These are phyloP conservation scores for Protonibea diacanthus DNA, from an alignment of 2,797 vertebrate genomes.

Conservation along the genomic window DNA sequence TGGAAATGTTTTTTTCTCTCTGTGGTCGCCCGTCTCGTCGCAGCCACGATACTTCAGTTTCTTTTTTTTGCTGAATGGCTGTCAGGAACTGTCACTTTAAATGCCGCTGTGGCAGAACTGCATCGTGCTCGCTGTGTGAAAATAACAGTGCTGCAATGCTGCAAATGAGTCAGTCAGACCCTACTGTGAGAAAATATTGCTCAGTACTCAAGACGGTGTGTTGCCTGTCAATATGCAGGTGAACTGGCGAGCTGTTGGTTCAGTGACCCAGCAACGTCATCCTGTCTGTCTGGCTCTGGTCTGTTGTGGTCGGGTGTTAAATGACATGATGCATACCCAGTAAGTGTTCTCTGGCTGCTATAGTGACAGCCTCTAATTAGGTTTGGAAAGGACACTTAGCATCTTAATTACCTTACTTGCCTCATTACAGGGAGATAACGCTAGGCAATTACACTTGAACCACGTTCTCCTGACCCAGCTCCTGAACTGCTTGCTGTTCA, in stretches of 20 bases:
- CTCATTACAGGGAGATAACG: conserved; percentile 40
- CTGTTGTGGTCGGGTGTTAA: conserved; percentile 47
- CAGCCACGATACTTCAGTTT: conserved; percentile 25
- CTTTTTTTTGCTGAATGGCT: conserved; percentile 25
- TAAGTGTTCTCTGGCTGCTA: conserved; percentile 19
- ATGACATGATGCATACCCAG: conserved; percentile 34
- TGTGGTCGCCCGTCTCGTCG: conserved; percentile 36
- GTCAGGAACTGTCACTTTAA: conserved; percentile 56
- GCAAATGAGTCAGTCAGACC: conserved; percentile 3
- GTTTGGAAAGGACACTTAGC: conserved; percentile 41
- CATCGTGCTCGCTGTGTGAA: conserved; percentile 11
- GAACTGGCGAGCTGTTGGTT: neutral
- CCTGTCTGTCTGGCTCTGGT: conserved; percentile 32
- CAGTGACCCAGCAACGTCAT: conserved; percentile 36
- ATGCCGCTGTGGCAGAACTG: conserved; percentile 27
- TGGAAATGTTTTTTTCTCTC: conserved; percentile 58
- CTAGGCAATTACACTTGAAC: conserved; percentile 36
- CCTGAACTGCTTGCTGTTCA: conserved; percentile 29
- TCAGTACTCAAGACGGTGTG: neutral
- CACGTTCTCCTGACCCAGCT: conserved; percentile 46
- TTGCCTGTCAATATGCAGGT: conserved; percentile 27
- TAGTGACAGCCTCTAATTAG: conserved; percentile 55
- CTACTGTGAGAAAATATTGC: neutral
- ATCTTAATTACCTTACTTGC: conserved; percentile 46
- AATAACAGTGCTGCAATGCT: neutral